Conservation (phyloP, 2,113 vertebrate species). For the Nicator chloris region DNA sequence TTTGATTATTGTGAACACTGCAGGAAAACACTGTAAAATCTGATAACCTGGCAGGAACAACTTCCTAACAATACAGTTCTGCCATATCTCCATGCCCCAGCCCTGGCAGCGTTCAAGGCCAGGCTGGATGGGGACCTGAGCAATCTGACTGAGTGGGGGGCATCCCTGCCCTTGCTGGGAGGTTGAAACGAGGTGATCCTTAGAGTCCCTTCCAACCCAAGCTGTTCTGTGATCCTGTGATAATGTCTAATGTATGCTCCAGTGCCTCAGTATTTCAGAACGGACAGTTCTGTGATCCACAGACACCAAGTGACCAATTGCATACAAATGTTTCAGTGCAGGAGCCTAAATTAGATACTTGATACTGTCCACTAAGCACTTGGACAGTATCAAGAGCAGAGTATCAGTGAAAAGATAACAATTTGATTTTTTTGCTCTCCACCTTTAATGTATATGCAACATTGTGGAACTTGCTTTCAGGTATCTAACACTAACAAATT, state of each 20-base stretch:
- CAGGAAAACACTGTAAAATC: background rate
- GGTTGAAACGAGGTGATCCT: rapidly evolving
- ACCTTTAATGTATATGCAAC: conserved; percentile 18
- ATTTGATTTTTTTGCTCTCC: background rate
- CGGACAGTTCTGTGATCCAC: background rate
- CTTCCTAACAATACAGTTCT: background rate
- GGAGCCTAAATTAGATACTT: too few species aligned
- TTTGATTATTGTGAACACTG: background rate
- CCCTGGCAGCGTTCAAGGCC: background rate
- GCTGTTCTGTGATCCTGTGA: background rate
- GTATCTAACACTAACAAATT: conserved; percentile 74
- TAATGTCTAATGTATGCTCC: background rate
- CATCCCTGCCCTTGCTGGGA: background rate
- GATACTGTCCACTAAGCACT: conserved; percentile 33
- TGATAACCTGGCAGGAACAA: background rate
- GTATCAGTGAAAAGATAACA: background rate
- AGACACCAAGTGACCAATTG: background rate
- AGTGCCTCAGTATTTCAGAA: background rate
- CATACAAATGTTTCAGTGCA: background rate
- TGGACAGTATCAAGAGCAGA: background rate
- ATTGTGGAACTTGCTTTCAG: conserved; percentile 48
- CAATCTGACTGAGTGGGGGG: rapidly evolving
- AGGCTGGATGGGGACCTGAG: background rate
- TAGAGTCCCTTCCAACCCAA: background rate
- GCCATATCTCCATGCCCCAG: background rate